Conservation (phyloP, 2,113 vertebrate genomes). For the Dicaeum eximium region DNA sequence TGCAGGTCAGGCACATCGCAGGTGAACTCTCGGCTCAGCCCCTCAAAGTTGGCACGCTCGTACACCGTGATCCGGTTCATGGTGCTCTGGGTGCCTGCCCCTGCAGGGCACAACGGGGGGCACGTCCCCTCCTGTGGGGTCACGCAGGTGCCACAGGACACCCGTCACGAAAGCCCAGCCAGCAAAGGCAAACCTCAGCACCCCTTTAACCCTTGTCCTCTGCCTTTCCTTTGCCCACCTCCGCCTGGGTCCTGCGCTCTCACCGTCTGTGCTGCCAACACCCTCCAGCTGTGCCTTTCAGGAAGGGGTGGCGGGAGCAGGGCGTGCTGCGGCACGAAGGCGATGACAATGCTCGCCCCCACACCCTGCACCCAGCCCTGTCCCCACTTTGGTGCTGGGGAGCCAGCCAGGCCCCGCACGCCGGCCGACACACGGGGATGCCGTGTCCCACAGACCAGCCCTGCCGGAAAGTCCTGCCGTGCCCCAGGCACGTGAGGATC, state of each 20-base stretch:
- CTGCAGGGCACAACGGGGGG: fast-evolving
- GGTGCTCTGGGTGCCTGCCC: neutral
- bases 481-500: neutral
- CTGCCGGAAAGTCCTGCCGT: neutral
- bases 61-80: slow-evolving; percentile 64
- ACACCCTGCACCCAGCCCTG: neutral
- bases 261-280: neutral
- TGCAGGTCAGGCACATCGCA: slow-evolving; percentile 49
- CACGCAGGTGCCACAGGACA: fast-evolving
- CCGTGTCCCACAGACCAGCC: neutral
- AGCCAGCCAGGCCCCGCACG: neutral
- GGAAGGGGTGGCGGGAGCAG: neutral
- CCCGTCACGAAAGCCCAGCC: neutral
- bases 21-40: slow-evolving; percentile 65
- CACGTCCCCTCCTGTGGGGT: neutral
- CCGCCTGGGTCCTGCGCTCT: fast-evolving
- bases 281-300: neutral
- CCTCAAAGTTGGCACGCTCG: slow-evolving; percentile 26
- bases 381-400: neutral
- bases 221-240: neutral
- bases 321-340: neutral
- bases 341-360: neutral
- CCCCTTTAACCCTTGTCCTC: neutral
- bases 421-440: fast-evolving
- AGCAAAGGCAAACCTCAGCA: neutral